Conservation (phyloP, 1,140 invertebrate species). For the Pogonomyrmex barbatus region DNA sequence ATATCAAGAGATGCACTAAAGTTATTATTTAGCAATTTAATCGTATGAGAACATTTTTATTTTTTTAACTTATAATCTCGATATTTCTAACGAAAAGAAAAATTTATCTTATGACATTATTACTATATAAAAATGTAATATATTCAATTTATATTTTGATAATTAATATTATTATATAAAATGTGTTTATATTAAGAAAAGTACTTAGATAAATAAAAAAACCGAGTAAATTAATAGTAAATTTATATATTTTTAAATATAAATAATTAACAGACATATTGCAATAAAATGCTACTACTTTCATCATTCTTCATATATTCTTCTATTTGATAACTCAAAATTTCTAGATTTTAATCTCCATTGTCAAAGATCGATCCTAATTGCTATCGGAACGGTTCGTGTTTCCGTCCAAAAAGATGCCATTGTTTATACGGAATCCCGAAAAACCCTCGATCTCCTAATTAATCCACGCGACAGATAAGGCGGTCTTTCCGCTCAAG, state of each 20-base stretch:
- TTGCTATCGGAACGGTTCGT: constrained; percentile 16
- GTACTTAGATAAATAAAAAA: neutral
- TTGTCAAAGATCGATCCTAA: constrained; percentile 29
- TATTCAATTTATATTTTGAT: neutral
- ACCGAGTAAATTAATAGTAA: neutral
- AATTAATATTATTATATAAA: neutral
- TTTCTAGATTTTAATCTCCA: constrained; percentile 45
- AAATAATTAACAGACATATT: neutral
- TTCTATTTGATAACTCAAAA: neutral
- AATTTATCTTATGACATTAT: neutral
- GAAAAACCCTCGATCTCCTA: constrained; percentile 66
- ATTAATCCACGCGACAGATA: constrained; percentile 71
- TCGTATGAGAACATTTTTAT: neutral
- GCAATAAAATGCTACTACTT: neutral
- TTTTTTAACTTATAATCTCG: neutral
- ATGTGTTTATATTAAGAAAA: neutral
- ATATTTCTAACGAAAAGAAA: neutral
- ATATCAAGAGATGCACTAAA: neutral
- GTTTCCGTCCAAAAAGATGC: constrained; percentile 22
- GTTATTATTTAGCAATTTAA: neutral
- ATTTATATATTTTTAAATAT: neutral
- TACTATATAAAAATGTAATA: neutral
- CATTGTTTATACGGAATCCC: constrained; percentile 63
- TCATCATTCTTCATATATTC: neutral
- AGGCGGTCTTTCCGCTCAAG: constrained; percentile 58